A percentile compares a stretch with the other conserved stretches of the same genome.
phyloP scores from a whole-genome alignment of 2,888 invertebrate species.

The Serrognathus titanus region DNA sequence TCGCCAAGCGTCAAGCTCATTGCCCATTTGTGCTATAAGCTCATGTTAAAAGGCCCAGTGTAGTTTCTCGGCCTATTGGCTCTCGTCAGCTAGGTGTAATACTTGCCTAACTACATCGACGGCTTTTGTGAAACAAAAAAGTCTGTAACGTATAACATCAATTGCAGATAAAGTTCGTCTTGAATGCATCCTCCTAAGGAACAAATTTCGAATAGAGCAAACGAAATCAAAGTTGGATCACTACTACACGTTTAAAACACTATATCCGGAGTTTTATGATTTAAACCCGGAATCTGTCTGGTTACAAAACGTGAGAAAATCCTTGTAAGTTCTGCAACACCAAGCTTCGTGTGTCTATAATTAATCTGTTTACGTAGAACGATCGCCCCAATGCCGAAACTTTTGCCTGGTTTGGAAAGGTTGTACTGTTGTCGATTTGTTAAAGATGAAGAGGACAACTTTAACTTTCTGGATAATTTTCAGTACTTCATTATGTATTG shows the following conservation, averaged over 20 bases:
- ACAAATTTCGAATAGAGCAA: conserved; percentile 15
- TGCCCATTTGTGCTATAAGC: no score
- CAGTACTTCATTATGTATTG: not conserved
- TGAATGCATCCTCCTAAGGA: conserved; percentile 9
- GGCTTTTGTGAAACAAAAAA: no score
- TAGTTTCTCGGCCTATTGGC: no score
- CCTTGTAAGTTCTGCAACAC: not conserved
- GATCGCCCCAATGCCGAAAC: not conserved
- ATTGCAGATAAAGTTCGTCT: no score
- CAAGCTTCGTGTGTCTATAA: not conserved
- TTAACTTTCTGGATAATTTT: not conserved
- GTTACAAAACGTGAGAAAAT: not conserved
- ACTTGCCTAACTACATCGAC: no score
- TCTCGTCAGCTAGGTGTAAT: no score
- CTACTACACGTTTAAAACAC: not conserved
- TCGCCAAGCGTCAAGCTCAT: no score
- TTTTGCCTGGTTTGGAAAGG: not conserved
- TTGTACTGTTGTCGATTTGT: not conserved
- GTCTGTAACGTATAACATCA: no score
- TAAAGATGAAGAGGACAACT: not conserved
- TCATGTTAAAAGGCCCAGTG: no score
- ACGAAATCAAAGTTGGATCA: conserved; percentile 12
- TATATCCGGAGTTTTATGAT: not conserved
- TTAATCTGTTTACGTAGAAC: not conserved
- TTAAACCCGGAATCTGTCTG: no score